phyloP scores from a whole-genome alignment of 2,113 vertebrate genomes.

The Myanophis thanlyinensis region DNA sequence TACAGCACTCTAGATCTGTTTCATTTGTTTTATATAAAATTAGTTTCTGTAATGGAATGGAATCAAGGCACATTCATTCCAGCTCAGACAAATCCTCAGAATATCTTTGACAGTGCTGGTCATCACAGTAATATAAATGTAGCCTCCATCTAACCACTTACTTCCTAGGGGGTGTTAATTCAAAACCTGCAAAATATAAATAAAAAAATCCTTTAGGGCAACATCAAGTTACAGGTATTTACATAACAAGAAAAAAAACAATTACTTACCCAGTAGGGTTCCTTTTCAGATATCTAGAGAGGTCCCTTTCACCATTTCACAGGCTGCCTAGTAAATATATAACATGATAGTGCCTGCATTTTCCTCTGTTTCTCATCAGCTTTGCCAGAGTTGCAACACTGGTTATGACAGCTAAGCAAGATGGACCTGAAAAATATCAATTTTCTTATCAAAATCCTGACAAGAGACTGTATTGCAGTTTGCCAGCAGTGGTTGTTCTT shows the following conservation, averaged over 20 bases:
- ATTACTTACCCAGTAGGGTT: not conserved
- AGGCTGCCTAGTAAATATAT: not conserved
- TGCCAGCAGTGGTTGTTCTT: not conserved
- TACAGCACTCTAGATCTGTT: not conserved
- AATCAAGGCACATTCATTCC: not conserved
- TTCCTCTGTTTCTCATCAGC: not conserved
- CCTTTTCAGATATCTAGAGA: not conserved
- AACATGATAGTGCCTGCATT: not conserved
- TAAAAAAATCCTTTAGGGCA: not conserved
- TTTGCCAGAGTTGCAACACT: not conserved
- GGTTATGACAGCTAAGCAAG: not conserved
- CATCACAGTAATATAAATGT: not conserved
- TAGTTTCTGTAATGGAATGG: not conserved
- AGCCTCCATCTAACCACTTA: not conserved
- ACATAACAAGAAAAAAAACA: not conserved
- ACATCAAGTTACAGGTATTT: not conserved
- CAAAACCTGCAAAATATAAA: not conserved
- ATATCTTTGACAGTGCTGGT: not conserved
- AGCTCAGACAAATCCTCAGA: not conserved
- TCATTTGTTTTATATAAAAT: not conserved
- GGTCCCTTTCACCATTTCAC: not conserved
- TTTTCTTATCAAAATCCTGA: not conserved
- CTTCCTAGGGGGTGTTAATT: not conserved
- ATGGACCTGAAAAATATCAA: not conserved
- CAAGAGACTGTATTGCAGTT: not conserved